A percentile compares a stretch with the other conserved stretches of the same genome.
phyloP scores from a whole-genome alignment of 1,140 invertebrate genomes.

The Reticulitermes speratus region DNA sequence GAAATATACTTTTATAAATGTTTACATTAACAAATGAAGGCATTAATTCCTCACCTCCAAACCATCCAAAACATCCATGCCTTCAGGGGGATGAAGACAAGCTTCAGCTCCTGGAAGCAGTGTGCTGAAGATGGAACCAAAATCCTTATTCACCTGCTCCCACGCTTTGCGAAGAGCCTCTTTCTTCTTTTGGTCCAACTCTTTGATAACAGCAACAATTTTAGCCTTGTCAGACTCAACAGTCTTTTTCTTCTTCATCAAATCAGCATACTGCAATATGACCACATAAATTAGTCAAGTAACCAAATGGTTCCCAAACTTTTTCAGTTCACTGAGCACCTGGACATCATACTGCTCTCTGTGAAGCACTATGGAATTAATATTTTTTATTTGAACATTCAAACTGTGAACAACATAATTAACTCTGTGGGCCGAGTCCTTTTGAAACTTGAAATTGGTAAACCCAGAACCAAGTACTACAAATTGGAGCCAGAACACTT shows the following conservation, averaged over 20 bases:
- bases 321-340: no score
- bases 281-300: conserved; percentile 32
- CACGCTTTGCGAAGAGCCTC: conserved; percentile 77
- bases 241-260: conserved; percentile 76
- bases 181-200: conserved; percentile 89
- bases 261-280: conserved; percentile 65
- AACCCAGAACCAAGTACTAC: no score
- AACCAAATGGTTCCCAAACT: no score
- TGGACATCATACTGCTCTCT: no score
- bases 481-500: conserved; percentile 4
- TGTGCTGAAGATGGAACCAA: conserved; percentile 93
- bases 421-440: no score
- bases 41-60: conserved; percentile 66
- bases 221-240: conserved; percentile 85
- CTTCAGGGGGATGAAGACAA: conserved; percentile 75
- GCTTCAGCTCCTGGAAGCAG: conserved; percentile 88
- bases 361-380: no score
- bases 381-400: no score
- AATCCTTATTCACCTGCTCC: conserved; percentile 84
- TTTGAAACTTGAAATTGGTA: no score
- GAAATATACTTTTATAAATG: no score
- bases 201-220: conserved; percentile 78
- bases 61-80: conserved; percentile 76
- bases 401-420: no score
- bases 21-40: no score